Evolutionary conservation across 2,113 vertebrate species (phyloP).

Genomic region (Echinops telfairi): DNA sequence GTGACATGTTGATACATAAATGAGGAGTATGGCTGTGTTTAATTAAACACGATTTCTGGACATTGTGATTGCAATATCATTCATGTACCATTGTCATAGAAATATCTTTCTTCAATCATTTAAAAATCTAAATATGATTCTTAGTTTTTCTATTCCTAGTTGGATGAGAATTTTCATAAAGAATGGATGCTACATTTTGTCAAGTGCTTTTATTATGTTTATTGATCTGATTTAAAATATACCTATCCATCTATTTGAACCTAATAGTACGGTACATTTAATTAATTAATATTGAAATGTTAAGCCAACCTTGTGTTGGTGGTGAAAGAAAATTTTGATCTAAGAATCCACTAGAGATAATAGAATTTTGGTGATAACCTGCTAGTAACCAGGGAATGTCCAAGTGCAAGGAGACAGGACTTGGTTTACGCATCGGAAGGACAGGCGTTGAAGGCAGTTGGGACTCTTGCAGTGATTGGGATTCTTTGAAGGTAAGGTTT

Average conservation of each 20-base stretch:
- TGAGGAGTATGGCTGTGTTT: not conserved
- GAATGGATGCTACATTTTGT: not conserved
- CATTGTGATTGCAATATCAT: not conserved
- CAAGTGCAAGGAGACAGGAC: not conserved
- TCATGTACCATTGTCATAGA: not conserved
- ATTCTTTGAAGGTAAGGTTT: not conserved
- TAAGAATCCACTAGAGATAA: not conserved
- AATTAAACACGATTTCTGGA: not conserved
- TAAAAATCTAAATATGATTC: not conserved
- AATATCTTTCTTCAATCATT: not conserved
- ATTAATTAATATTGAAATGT: not conserved
- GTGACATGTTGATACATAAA: not conserved
- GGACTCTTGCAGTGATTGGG: not conserved
- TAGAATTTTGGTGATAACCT: not conserved
- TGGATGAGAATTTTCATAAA: not conserved
- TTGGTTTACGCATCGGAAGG: not conserved
- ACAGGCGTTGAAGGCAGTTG: not conserved
- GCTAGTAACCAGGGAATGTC: not conserved
- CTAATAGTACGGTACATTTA: not conserved
- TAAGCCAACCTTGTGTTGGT: not conserved
- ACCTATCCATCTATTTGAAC: not conserved
- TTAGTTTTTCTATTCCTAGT: not conserved
- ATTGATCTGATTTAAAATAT: not conserved
- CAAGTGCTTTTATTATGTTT: not conserved
- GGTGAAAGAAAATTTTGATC: not conserved